These are phyloP conservation scores for Leucoma salicis DNA, from an alignment of 2,888 invertebrate species.

Conservation along the genomic window DNA sequence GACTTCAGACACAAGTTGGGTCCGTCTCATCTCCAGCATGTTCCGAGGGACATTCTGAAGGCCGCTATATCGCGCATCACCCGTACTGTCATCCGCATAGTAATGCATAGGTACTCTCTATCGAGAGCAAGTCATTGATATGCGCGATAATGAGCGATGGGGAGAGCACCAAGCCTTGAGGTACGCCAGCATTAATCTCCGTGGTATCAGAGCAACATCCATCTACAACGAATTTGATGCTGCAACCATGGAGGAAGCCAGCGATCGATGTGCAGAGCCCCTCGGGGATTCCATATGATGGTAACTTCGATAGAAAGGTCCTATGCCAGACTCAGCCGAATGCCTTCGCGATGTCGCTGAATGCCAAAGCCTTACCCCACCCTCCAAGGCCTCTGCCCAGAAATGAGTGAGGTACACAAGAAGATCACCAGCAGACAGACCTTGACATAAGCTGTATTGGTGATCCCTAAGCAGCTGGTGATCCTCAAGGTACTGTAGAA, in stretches of 20 bases:
- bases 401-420: slow-evolving; percentile 2
- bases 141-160: slow-evolving; percentile 2
- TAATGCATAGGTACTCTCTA: not conserved
- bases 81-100: slow-evolving; percentile 2
- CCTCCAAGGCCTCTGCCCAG: not conserved
- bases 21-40: too few relatives aligned
- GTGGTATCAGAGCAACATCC: not conserved
- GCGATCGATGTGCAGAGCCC: not conserved
- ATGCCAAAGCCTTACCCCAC: not conserved
- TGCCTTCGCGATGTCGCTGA: slow-evolving; percentile 4
- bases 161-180: slow-evolving; percentile 4
- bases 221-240: slow-evolving; percentile 1
- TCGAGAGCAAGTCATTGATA: slow-evolving; percentile 1
- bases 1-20: too few relatives aligned
- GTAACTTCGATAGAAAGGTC: slow-evolving; percentile 3
- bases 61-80: not conserved
- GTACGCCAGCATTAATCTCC: not conserved
- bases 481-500: not conserved
- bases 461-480: not conserved
- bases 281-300: slow-evolving; percentile 5
- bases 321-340: slow-evolving; percentile 5
- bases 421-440: slow-evolving; percentile 3
- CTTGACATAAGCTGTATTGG: not conserved
- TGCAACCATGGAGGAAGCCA: not conserved
- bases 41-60: not conserved